Evolutionary conservation across 2,888 invertebrate species (phyloP), one percentile per base, ranked within the genome.

Genomic region (Agonum fuliginosum): DNA sequence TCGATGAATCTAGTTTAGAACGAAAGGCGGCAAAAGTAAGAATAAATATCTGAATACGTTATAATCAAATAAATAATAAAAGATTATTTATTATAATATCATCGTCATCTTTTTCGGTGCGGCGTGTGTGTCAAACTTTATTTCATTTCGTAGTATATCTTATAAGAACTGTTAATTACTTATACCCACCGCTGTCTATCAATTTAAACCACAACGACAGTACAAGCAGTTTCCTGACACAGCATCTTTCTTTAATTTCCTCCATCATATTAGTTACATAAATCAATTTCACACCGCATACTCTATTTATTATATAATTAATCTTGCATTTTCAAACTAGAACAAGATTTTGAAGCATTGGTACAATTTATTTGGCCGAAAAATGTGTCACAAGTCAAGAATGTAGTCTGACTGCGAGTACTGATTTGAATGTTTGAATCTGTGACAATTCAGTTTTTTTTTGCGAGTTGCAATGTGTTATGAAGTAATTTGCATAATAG

Each of bases 101-200:
- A n/a, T n/a, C n/a, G n/a, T n/a, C n/a, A n/a, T n/a, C n/a, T n/a
- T n/a, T n/a, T n/a, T n/a, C n/a, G n/a, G n/a, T n/a, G n/a, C n/a
- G n/a, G n/a, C n/a, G n/a, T n/a, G n/a, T n/a, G n/a, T n/a, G n/a
- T n/a, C n/a, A n/a, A n/a, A n/a, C n/a, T n/a, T n/a, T n/a, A n/a
- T n/a, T n/a, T n/a, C 37, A 37, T 12, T n/a, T 1, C 12, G 37
- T 37, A 10, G 8, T 37, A 8, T 30, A 37, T 37, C 37, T 37
- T 37, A 37, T 37, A 37, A 37, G 12, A 37, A 12, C 37, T 37
- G n/a, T 37, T 37, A 1, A 37, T 37, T 37, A 1, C 10, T 37
- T 37, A 37, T 37, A 37, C 37, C 37, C 37, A 37, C 37, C 37
- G 37, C 37, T 37, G 37, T 37, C 37, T 37, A 37, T 37, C 37